A percentile compares a stretch with the other conserved stretches of the same genome.
phyloP scores from a whole-genome alignment of 2,797 vertebrate species.

The Scyliorhinus canicula region DNA sequence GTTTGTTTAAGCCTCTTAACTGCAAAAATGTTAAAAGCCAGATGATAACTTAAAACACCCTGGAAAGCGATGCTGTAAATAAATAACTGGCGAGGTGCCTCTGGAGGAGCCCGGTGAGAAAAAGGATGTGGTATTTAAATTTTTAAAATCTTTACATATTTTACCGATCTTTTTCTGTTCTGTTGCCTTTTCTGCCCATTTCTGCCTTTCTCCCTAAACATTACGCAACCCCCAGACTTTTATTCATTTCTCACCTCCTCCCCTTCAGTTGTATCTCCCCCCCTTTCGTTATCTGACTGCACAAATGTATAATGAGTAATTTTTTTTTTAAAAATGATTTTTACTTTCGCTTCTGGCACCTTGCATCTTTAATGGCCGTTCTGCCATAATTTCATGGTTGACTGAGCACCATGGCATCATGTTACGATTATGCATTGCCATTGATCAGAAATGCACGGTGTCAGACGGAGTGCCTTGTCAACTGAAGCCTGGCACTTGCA shows the following conservation, averaged over 20 bases:
- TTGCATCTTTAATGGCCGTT: conserved; percentile 18
- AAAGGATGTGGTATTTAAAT: background rate
- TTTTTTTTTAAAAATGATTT: conserved; percentile 1
- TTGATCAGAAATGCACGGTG: background rate
- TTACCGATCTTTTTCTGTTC: too few relatives aligned
- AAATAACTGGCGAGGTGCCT: background rate
- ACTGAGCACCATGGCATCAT: background rate
- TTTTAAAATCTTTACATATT: background rate
- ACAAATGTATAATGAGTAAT: background rate
- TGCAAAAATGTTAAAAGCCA: background rate
- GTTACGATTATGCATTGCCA: conserved; percentile 23
- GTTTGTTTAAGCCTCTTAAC: conserved; percentile 27
- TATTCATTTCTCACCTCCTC: background rate
- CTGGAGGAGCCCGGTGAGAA: background rate
- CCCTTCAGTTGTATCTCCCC: background rate
- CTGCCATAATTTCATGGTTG: conserved; percentile 33
- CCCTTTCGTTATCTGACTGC: background rate
- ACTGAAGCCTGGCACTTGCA: background rate
- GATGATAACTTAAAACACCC: background rate
- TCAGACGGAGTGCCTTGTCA: conserved; percentile 13
- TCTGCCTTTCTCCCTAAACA: background rate
- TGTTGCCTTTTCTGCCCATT: background rate
- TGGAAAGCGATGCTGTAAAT: background rate
- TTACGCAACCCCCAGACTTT: background rate
- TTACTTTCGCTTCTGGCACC: conserved; percentile 6